Evolutionary conservation across 2,797 vertebrate species (phyloP), one percentile per base, ranked within the genome.

Genomic region (Schizothorax lantsangensis): DNA sequence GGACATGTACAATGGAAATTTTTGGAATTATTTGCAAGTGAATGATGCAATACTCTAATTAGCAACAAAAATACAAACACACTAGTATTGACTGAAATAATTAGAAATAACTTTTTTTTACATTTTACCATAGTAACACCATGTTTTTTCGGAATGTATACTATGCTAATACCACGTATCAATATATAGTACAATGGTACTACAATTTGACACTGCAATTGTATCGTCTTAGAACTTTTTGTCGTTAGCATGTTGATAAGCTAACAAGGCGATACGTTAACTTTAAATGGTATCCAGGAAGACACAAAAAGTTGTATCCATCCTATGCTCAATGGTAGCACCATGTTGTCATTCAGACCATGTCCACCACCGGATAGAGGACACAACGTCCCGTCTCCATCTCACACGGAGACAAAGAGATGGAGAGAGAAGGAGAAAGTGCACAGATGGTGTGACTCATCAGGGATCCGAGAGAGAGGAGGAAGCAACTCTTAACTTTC

Each of bases 331-430:
- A 66, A 79, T 52, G 36, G 26, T 8, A n/a, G n/a, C 33, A 6
- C 40, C 36, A 36, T 81, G 49, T 87, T 89, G 81, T 89, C 57
- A 86, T 87, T 84, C 88, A 77, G 38, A 64, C 14, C 88, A 87
- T 87, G 88, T 84, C 85, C 66, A 66, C 36, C 72, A 43, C 11
- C 10, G 26, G 36, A 45, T 45, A 26, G 78, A 86, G 68, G 52
- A 86, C 84, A 80, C 84, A 80, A 43, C 43, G 84, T 86, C 77
- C 84, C 12, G 1, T 62, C 21, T 47, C 54, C 33, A 84, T 77
- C 83, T 72, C 52, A 49, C 52, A 12, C 47, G 17, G 75, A 79
- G 75, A 71, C 17, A 36, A 15, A 64, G 54, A 69, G 81, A 83
- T 21, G 23, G 49, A 72, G 81, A 78, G 62, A 83, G 73, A 49